Evolutionary conservation across 2,888 invertebrate genomes (phyloP).

Genomic region (Hydropsyche betteni): DNA sequence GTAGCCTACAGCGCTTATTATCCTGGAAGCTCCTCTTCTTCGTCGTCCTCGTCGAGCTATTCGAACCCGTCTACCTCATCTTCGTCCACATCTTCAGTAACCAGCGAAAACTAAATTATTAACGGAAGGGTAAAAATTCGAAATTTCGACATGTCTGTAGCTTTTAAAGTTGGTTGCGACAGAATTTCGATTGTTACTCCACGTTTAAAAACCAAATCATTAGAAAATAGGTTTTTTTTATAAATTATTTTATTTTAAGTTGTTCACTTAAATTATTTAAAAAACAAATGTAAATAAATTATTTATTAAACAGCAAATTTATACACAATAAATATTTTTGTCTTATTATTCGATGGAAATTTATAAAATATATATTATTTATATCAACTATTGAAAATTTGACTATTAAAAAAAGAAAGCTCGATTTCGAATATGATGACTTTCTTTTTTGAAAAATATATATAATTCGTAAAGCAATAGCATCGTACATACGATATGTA

Average conservation of each 20-base stretch:
- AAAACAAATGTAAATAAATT: conserved; percentile 22
- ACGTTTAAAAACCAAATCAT: neutral
- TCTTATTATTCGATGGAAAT: no score
- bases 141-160: neutral
- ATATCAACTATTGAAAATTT: no score
- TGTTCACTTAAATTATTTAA: conserved; percentile 13
- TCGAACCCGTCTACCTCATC: conserved; percentile 63
- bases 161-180: no score
- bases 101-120: conserved; percentile 53
- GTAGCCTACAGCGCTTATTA: conserved; percentile 78
- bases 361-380: no score
- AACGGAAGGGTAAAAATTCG: neutral
- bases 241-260: neutral
- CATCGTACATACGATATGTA: no score
- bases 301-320: conserved; percentile 20
- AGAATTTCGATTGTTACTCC: neutral
- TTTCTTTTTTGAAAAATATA: no score
- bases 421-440: no score
- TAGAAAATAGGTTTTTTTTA: conserved; percentile 4
- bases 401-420: no score
- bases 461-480: no score
- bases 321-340: no score
- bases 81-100: conserved; percentile 56
- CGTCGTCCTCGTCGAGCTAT: conserved; percentile 67
- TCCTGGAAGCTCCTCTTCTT: conserved; percentile 70